Base-by-base conservation (phyloP, 64 coral and sea anemone species). In the Pocillopora verrucosa region DNA sequence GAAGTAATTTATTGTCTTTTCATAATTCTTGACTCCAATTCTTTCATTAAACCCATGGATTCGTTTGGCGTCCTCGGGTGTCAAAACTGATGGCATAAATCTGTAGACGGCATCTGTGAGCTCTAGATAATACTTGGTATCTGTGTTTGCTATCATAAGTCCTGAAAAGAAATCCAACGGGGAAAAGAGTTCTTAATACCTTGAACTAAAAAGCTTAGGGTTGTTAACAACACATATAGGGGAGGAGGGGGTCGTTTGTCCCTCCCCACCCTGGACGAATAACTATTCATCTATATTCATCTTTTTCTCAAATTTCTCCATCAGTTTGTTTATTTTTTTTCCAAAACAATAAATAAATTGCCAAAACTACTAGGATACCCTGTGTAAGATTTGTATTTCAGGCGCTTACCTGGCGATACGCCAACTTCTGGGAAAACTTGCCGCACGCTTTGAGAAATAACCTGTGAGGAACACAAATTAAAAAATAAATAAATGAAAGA, bases 11-110 rank as follows among this genome's bases (percentile, higher is more conserved):
- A 98, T 94, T 11, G 92, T 98, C 86, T 94, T 89, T 65, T 98
- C 95, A 22, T 94, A 98, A 72, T 98, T 98, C 65, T 98, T 92
- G 5, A 98, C 82, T 24, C 68, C 77, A 14, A 98, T 88, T n/a
- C 95, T 81, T 89, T 98, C 95, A 62, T 98, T 98, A 34, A 94
- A 80, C 25, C 95, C 95, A 10, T 98, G 95, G 34, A 98, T 89
- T 65, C 92, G 74, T 11, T 65, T 60, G 4, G 94, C 3, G 45
- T 98, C 95, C 17, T 88, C 86, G 11, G 89, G 89, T 35, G 80
- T 83, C 1, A 98, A 30, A 68, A 88, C 36, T 76, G 95, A 98
- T 13, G 95, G 95, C 75, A 92, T 79, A 83, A 98, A 98, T 17
- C 95, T 84, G 75, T 98, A 98, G 16, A 98, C 86, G 9, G 89